Base-by-base conservation (phyloP, 2,113 vertebrate genomes). In the Macquaria australasica region DNA sequence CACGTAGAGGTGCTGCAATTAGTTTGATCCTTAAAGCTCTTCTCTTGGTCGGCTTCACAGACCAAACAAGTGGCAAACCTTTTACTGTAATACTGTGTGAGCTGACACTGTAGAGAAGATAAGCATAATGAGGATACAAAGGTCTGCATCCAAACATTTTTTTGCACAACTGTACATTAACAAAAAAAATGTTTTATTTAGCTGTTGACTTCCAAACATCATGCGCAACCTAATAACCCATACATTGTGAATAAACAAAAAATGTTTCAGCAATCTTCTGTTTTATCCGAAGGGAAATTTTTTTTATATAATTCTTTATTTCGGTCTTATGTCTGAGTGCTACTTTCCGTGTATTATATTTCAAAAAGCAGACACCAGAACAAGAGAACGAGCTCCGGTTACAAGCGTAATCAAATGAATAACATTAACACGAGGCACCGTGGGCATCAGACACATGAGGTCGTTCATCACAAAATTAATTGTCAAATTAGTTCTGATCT, bases 401-500 rank as follows among this genome's bases (percentile, higher is more conserved):
- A 39, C 41, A 68, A 50, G 34, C 1, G 12, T 67, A 89, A 89
- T 77, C n/a, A 53, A 28, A 67, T 87, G 82, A 87, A 83, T 87
- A 81, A 66, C 83, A 74, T 74, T 62, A 85, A 74, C 60, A 50
- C 41, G 14, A 12, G 18, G 48, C 68, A 67, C 34, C 59, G 37
- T 11, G 39, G 63, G 74, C 16, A 45, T 73, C 8, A 79, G 43
- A 81, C 50, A 63, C 73, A 83, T 43, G 39, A 70, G 60, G 48
- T 45, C 66, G 18, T 75, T 90, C 68, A 79, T 88, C 79, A 85
- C 62, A 51, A 91, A 92, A 93, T 89, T 85, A 90, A 90, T 86
- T 83, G 87, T 90, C 79, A 90, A 87, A 83, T 90, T 80, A 90
- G 80, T 88, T 79, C 88, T 94, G 91, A 93, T 93, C 89, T 95